Base-by-base conservation (phyloP, 2,888 invertebrate species). In the Gisinianus flammeolus region DNA sequence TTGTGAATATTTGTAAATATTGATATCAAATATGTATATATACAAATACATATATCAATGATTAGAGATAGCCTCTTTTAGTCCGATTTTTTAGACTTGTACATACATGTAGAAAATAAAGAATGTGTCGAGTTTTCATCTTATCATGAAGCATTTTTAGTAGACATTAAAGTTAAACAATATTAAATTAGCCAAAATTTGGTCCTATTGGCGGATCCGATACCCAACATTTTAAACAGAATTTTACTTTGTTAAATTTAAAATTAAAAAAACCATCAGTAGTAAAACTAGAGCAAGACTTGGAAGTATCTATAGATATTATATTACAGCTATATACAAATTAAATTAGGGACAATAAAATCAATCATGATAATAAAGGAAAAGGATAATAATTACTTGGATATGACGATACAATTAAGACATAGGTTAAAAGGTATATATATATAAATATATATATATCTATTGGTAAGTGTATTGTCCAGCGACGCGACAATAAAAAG, bases 1-100 rank as follows among this genome's bases (percentile, higher is more conserved):
- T 44, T 74, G 73, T 74, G 73, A 74, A 74, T 74, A 74, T 64
- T 74, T 74, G 73, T 74, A 74, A 35, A 74, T 74, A 74, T 5
- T 31, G 16, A 44, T 31, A 33, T 33, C 0, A 44, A 44, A 1
- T 44, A 44, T 44, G 19, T 44, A 4, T 16, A 4, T 44, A 44
- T 44, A 44, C 6, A 35, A 44, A 16, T 44, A 44, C 35, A 35
- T 35, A 35, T 35, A 35, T 12, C 12, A 35, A 35, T 44, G 12
- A 44, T 44, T 35, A n/a, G n/a, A n/a, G n/a, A n/a, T n/a, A n/a
- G n/a, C n/a, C n/a, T n/a, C n/a, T n/a, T n/a, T n/a, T n/a, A n/a
- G n/a, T n/a, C n/a, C n/a, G n/a, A n/a, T n/a, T n/a, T n/a, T n/a
- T n/a, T n/a, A n/a, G n/a, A n/a, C n/a, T n/a, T n/a, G n/a, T n/a